These are phyloP conservation scores for Harpagus bidentatus DNA, from an alignment of 2,113 vertebrate species.

Conservation along the genomic window DNA sequence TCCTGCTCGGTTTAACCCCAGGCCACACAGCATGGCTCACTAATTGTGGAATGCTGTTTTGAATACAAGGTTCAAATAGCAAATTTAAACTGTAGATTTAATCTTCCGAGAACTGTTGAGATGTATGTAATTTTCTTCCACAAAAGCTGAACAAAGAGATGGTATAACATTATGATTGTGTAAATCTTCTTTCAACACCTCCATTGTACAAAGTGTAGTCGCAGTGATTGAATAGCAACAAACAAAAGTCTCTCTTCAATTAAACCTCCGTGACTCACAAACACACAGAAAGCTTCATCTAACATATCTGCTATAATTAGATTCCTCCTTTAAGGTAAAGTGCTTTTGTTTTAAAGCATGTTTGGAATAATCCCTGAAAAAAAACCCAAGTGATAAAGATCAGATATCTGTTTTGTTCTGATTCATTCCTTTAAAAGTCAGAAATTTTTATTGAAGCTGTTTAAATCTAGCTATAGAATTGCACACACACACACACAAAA, in stretches of 20 bases:
- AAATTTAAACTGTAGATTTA: slow-evolving; percentile 55
- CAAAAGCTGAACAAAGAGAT: slow-evolving; percentile 59
- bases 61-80: slow-evolving; percentile 45
- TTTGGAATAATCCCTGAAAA: slow-evolving; percentile 5
- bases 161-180: slow-evolving; percentile 54
- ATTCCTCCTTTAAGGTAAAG: slow-evolving; percentile 21
- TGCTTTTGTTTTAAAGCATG: slow-evolving; percentile 44
- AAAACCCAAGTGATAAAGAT: background rate
- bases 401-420: background rate
- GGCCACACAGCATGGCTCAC: slow-evolving; percentile 34
- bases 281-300: slow-evolving; percentile 14
- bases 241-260: slow-evolving; percentile 32
- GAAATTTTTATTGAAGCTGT: background rate
- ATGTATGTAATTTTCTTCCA: slow-evolving; percentile 39
- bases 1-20: slow-evolving; percentile 6
- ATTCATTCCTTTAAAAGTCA: background rate
- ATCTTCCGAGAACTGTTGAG: slow-evolving; percentile 47
- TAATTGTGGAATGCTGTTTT: slow-evolving; percentile 57
- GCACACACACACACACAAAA: background rate
- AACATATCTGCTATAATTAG: background rate
- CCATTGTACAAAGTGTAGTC: slow-evolving; percentile 35
- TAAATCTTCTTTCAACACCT: slow-evolving; percentile 60
- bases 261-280: slow-evolving; percentile 15
- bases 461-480: background rate
- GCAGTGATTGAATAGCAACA: slow-evolving; percentile 23